Evolutionary conservation across 2,797 vertebrate species (phyloP), one percentile per base, ranked within the genome.

Genomic region (Taenioides sp.): DNA sequence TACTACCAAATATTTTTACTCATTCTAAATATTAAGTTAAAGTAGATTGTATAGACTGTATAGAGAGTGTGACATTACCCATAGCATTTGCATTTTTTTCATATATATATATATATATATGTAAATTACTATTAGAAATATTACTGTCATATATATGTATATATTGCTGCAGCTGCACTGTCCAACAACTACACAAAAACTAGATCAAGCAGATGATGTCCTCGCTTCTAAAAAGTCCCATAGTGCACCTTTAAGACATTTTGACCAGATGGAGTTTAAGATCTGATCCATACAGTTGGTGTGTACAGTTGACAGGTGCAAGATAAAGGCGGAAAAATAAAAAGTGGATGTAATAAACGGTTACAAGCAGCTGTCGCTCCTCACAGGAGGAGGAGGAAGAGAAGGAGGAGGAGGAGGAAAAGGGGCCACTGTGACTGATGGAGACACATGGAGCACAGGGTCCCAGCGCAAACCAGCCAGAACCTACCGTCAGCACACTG

Each of bases 401-500:
- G 37, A 7, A 40, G 37, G 7, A 40, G 7, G 37, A 40, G 37
- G 37, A 40, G 11, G 40, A 43, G 10, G 40, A 43, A 52, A 12
- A 16, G 57, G 40, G 63, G 27, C 63, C 4, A 18, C 14, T 25
- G 63, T 49, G 63, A 65, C 22, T 25, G 63, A 65, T 65, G 40
- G 40, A 25, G 22, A 65, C n/a, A 25, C 62, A 25, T 10, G 62
- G n/a, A 65, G 34, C 20, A 9, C 0, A 2, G 12, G 37, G 63
- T 25, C 63, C 40, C 40, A 0, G n/a, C 40, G 16, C 37, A 47
- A 65, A 65, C 62, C 62, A 47, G 63, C 63, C 63, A 49, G 37
- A 65, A 65, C 63, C 63, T 65, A 23, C 63, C 25, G 63, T 65
- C 63, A 65, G 63, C 63, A 23, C n/a, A 65, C 63, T 49, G 37